Conservation (phyloP, 2,113 vertebrate genomes). For the Labrus mixtus region DNA sequence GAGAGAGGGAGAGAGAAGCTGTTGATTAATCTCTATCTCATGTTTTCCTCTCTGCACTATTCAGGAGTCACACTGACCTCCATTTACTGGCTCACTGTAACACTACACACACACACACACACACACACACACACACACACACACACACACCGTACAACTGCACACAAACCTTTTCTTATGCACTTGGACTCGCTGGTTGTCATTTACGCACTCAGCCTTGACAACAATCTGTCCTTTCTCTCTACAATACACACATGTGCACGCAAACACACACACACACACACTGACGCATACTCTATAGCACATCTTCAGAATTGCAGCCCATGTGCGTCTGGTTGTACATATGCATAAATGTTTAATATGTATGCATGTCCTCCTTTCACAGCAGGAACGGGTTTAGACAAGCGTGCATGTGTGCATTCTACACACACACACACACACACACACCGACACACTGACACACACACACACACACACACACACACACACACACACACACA, state of each 20-base stretch:
- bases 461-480: constrained; percentile 1
- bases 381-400: constrained; percentile 27
- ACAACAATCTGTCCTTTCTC: constrained; percentile 59
- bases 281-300: constrained; percentile 5
- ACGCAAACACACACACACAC: constrained; percentile 1
- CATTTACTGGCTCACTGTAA: constrained; percentile 68
- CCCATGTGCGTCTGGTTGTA: constrained; percentile 25
- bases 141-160: constrained; percentile 29
- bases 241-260: constrained; percentile 19
- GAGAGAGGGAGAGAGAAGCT: constrained; percentile 1
- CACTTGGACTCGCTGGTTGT: constrained; percentile 45
- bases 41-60: constrained; percentile 49
- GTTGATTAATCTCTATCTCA: constrained; percentile 53
- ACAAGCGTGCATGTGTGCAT: constrained; percentile 10
- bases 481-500: not conserved
- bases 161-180: constrained; percentile 53
- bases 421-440: too few relatives aligned
- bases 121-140: constrained; percentile 4
- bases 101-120: constrained; percentile 25
- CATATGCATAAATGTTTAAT: constrained; percentile 62
- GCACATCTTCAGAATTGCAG: constrained; percentile 43
- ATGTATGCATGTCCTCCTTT: constrained; percentile 16
- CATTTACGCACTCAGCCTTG: constrained; percentile 35
- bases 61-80: constrained; percentile 75
- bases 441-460: constrained; percentile 10